Percentiles rank a stretch among this genome's conserved stretches.
Conservation (phyloP, 2,797 vertebrate species). For the Gymnoscopelus microlampas region DNA sequence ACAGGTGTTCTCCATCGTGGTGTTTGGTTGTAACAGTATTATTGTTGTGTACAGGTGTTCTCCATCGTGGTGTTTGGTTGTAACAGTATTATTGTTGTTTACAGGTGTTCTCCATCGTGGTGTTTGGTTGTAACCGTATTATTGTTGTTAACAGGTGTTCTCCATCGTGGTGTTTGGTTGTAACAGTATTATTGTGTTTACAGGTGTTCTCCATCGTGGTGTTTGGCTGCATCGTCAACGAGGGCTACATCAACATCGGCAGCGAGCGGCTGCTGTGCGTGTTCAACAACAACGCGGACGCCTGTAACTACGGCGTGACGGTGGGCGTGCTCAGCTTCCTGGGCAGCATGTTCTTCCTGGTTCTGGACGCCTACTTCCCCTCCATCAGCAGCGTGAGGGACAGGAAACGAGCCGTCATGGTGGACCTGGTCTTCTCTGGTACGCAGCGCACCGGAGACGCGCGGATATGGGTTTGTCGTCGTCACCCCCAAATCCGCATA, state of each 20-base stretch:
- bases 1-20: no score
- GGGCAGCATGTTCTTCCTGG: conserved; percentile 88
- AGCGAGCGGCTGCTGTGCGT: conserved; percentile 88
- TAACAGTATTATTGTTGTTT: no score
- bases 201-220: conserved; percentile 92
- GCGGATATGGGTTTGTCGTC: no score
- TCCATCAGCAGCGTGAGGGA: conserved; percentile 95
- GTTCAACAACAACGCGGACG: conserved; percentile 90
- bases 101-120: no score
- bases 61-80: no score
- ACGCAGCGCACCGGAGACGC: conserved; percentile 10
- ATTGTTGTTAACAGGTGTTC: no score
- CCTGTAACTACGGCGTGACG: conserved; percentile 92
- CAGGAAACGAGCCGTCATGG: conserved; percentile 87
- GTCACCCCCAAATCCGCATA: no score
- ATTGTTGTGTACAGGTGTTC: no score
- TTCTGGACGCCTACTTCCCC: conserved; percentile 92
- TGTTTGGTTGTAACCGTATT: no score
- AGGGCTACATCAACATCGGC: conserved; percentile 92
- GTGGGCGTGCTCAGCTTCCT: conserved; percentile 92
- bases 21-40: no score
- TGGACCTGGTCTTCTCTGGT: conserved; percentile 94
- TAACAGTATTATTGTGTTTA: no score
- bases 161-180: no score
- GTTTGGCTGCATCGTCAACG: conserved; percentile 94